Evolutionary conservation across 2,888 invertebrate genomes (phyloP).

Genomic region (Drosophila stalkeri): DNA sequence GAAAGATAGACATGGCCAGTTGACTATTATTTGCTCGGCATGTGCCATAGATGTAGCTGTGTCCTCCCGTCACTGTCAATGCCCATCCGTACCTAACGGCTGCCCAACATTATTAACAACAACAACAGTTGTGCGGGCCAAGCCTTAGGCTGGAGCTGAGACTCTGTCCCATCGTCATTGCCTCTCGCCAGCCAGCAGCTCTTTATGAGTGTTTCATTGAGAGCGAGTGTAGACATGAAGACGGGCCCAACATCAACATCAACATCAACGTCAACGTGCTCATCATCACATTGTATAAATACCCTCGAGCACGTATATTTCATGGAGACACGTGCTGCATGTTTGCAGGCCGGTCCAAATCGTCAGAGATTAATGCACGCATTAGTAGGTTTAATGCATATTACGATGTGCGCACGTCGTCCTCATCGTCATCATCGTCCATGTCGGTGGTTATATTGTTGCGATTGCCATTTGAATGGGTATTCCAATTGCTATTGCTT

Average conservation of each 20-base stretch:
- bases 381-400: conserved; percentile 85
- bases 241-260: conserved; percentile 13
- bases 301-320: conserved; percentile 82
- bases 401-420: conserved; percentile 63
- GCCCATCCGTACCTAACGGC: conserved; percentile 32
- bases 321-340: conserved; percentile 80
- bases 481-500: conserved; percentile 10
- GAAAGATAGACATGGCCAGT: conserved; percentile 70
- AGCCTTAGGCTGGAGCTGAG: conserved; percentile 24
- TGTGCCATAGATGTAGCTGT: background rate
- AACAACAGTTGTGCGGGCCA: background rate
- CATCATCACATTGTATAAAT: conserved; percentile 81
- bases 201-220: conserved; percentile 20
- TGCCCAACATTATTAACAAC: conserved; percentile 68
- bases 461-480: conserved; percentile 16
- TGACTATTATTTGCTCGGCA: conserved; percentile 64
- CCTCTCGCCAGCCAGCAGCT: conserved; percentile 1
- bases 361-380: conserved; percentile 84
- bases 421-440: conserved; percentile 36
- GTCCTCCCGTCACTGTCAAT: conserved; percentile 34
- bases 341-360: conserved; percentile 71
- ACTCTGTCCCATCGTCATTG: background rate
- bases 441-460: conserved; percentile 6
- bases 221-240: conserved; percentile 1
- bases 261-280: conserved; percentile 52